Evolutionary conservation across 2,113 vertebrate species (phyloP).

Genomic region (Phoenicopterus ruber): DNA sequence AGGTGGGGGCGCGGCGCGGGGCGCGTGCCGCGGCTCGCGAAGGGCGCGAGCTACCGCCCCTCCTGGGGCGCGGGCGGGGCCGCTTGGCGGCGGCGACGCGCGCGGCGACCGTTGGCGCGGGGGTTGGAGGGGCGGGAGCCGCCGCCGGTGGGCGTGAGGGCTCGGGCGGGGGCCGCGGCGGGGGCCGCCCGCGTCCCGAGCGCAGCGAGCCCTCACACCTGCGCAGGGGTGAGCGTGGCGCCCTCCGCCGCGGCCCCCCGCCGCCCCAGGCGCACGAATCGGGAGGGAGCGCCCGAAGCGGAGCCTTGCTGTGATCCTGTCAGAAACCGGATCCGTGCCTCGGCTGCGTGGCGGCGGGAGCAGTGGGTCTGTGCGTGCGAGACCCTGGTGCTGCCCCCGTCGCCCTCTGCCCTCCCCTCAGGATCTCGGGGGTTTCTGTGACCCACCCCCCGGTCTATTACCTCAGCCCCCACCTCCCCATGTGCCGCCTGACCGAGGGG

Average conservation of each 20-base stretch:
- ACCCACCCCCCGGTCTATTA: fast-evolving
- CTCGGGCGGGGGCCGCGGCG: neutral
- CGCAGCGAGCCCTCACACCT: neutral
- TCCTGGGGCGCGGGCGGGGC: neutral
- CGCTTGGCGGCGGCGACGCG: neutral
- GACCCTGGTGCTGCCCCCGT: neutral
- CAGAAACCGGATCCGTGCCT: too few relatives aligned
- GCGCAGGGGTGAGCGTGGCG: neutral
- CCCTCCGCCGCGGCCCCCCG: too few relatives aligned
- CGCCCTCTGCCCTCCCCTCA: too few relatives aligned
- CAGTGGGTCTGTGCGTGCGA: too few relatives aligned
- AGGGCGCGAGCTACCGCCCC: constrained; percentile 17
- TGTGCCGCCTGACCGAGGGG: neutral
- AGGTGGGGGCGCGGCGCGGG: neutral
- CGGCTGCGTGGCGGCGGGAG: neutral
- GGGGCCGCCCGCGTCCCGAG: neutral
- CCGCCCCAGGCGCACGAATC: neutral
- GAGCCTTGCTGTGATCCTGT: neutral
- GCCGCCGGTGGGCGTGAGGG: neutral
- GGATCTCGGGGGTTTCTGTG: fast-evolving
- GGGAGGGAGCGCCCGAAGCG: neutral
- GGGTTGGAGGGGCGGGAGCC: neutral
- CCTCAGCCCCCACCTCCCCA: fast-evolving
- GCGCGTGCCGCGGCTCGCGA: constrained; percentile 41
- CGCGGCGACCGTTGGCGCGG: neutral